These are phyloP conservation scores for Heterochromis multidens DNA, from an alignment of 2,113 vertebrate genomes.

Conservation along the genomic window DNA sequence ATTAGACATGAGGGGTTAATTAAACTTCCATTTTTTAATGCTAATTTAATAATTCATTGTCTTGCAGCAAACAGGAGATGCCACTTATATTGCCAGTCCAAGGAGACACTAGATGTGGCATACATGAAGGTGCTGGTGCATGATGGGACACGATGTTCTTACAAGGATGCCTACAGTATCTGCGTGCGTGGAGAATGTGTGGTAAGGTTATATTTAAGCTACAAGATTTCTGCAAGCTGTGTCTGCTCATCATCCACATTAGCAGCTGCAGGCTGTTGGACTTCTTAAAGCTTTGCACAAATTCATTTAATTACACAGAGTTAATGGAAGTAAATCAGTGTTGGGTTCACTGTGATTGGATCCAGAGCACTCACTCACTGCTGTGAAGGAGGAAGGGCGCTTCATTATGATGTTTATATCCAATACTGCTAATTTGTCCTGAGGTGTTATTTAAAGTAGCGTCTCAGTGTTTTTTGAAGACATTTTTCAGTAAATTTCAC, in stretches of 20 bases:
- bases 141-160: slow-evolving; percentile 93
- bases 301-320: neutral
- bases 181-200: slow-evolving; percentile 95
- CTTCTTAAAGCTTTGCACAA: neutral
- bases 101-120: slow-evolving; percentile 82
- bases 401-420: neutral
- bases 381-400: neutral
- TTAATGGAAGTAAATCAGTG: neutral
- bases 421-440: neutral
- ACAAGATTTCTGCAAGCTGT: neutral
- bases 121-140: slow-evolving; percentile 94
- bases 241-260: fast-evolving
- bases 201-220: slow-evolving; percentile 75
- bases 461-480: neutral
- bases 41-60: neutral
- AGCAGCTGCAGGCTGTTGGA: neutral
- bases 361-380: too few relatives aligned
- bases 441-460: neutral
- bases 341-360: neutral
- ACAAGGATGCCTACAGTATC: slow-evolving; percentile 92
- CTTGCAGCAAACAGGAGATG: slow-evolving; percentile 87
- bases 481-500: fast-evolving
- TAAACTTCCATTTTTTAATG: too few relatives aligned
- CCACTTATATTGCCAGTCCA: slow-evolving; percentile 94
- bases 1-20: too few relatives aligned